These are phyloP conservation scores for Dolichallabes microphthalmus DNA, from an alignment of 2,113 vertebrate genomes.

Conservation along the genomic window DNA sequence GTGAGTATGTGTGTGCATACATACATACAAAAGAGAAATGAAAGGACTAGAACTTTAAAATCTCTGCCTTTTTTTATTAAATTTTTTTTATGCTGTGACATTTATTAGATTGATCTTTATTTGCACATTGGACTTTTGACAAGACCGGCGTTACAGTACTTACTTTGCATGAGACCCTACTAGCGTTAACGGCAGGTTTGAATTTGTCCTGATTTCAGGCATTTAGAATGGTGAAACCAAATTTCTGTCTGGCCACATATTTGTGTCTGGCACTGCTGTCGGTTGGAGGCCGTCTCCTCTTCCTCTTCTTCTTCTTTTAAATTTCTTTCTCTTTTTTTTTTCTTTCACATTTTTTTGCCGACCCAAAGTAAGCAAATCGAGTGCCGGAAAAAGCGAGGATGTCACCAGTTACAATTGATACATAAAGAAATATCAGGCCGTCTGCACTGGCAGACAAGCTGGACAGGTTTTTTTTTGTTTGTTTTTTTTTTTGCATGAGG, in stretches of 20 bases:
- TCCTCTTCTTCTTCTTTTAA: neutral
- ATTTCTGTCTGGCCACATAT: constrained; percentile 11
- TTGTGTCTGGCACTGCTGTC: constrained; percentile 23
- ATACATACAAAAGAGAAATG: neutral
- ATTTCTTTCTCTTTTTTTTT: neutral
- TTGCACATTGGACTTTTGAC: constrained; percentile 18
- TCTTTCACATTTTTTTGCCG: constrained; percentile 11
- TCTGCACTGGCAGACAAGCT: neutral
- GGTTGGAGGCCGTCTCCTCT: constrained; percentile 6
- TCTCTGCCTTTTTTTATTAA: neutral
- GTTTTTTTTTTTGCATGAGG: neutral
- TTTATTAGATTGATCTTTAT: constrained; percentile 22
- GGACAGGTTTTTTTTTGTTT: neutral
- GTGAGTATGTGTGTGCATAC: neutral
- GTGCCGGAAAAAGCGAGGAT: constrained; percentile 15
- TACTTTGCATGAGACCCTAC: constrained; percentile 26
- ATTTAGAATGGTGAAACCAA: constrained; percentile 32
- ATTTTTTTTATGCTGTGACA: neutral
- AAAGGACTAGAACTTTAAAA: neutral
- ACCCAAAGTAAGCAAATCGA: constrained; percentile 49
- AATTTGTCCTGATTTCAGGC: constrained; percentile 28
- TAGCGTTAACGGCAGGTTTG: neutral
- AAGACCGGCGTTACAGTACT: neutral
- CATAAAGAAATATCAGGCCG: neutral
- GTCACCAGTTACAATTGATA: constrained; percentile 11